Evolutionary conservation across 2,113 vertebrate genomes (phyloP), one percentile per base, ranked within the genome.

Genomic region (Colossoma macropomum): DNA sequence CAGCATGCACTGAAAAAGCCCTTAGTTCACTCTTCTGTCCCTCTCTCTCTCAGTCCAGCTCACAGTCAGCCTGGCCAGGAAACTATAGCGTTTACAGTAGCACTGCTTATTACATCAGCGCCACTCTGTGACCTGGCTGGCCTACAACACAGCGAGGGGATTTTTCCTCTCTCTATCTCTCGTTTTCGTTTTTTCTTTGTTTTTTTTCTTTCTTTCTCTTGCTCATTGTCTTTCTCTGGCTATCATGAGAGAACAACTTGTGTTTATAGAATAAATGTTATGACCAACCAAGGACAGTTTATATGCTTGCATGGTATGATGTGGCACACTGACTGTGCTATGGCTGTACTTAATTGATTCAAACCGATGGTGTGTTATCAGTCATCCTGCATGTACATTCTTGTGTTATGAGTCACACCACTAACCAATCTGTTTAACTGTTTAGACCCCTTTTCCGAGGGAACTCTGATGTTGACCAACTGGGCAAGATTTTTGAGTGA

Each of bases 401-500:
- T 56, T 56, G 28, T 48, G 15, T 74, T 76, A 63, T 27, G 21
- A 23, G n/a, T 54, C 56, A 32, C 1, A n/a, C 32, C 15, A 23
- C 32, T 54, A 72, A 81, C 13, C 30, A 5, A 4, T 48, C 9
- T 60, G 45, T 65, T 80, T 79, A 0, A 41, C 34, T 21, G 45
- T 38, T 69, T 94, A 95, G 98, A 91, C 96, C 97, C 56, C 96
- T 99, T 85, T 98, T 99, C 93, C 95, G 97, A 91, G 97, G 98
- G 89, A 99, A 95, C 91, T 99, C 98, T 60, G 98, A 99, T 93
- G 97, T 99, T 82, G 97, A 99, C 95, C 98, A 99, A 85, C 95
- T 99, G 92, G 97, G 97, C 91, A 99, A 99, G 94, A 98, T 99
- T 89, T 97, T 99, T 91, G 97, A 99, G 98, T 99, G 93, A 98